Evolutionary conservation across 2,113 vertebrate genomes (phyloP).

Genomic region (Passer montanus): DNA sequence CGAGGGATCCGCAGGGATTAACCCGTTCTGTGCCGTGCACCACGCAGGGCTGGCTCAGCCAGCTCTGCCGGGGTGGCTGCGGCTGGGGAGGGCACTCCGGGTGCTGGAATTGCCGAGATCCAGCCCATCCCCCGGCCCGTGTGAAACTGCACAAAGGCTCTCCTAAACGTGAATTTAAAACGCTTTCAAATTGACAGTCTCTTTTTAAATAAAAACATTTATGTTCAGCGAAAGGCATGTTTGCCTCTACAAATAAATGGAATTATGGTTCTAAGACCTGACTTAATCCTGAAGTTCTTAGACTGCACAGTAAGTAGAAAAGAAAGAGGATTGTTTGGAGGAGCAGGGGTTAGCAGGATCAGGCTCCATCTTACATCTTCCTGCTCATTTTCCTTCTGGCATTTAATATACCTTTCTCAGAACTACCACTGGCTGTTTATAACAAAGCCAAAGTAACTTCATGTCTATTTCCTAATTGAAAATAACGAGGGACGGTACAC

Average conservation of each 20-base stretch:
- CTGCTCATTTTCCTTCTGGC: not conserved
- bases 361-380: not conserved
- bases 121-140: not conserved
- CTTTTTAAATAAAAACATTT: constrained; percentile 53
- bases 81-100: constrained; percentile 38
- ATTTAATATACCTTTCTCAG: not conserved
- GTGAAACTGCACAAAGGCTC: not conserved
- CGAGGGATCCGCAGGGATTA: not conserved
- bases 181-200: not conserved
- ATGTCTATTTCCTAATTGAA: not conserved
- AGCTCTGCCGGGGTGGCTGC: not conserved
- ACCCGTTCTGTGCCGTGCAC: not conserved
- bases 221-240: not conserved
- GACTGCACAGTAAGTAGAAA: not conserved
- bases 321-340: constrained; percentile 26
- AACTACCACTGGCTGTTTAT: not conserved
- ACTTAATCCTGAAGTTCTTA: constrained; percentile 47
- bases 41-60: not conserved
- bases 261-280: constrained; percentile 35
- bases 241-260: constrained; percentile 41
- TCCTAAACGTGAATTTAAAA: not conserved
- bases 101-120: constrained; percentile 49
- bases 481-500: not conserved
- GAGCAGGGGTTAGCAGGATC: constrained; percentile 1
- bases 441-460: not conserved